A percentile compares a stretch with the other conserved stretches of the same genome.
phyloP scores from a whole-genome alignment of 2,888 invertebrate species.

The Idaea dimidiata region DNA sequence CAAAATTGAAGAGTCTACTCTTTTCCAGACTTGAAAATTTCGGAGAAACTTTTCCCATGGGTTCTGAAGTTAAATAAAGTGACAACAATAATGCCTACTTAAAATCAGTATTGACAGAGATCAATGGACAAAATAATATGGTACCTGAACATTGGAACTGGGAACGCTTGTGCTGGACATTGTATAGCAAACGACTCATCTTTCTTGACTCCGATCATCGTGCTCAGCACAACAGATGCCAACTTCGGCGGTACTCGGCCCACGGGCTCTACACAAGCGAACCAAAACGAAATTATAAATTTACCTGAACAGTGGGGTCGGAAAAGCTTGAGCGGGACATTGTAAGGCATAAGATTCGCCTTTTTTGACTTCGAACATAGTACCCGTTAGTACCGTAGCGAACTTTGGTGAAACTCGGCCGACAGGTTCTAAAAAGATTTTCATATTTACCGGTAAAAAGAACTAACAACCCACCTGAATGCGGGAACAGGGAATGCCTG shows the following conservation, averaged over 20 bases:
- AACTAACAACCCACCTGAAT: conserved; percentile 63
- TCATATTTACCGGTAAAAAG: conserved; percentile 38
- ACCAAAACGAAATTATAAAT: conserved; percentile 28
- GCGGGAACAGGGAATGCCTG: conserved; percentile 82
- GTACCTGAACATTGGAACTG: conserved; percentile 83
- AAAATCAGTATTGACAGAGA: conserved; percentile 1
- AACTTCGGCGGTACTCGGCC: conserved; percentile 86
- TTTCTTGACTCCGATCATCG: conserved; percentile 77
- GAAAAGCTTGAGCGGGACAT: conserved; percentile 86
- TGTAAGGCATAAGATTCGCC: conserved; percentile 70
- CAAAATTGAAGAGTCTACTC: conserved; percentile 66
- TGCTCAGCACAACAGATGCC: conserved; percentile 82
- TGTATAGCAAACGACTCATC: conserved; percentile 76
- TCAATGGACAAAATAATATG: conserved; percentile 16
- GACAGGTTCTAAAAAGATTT: conserved; percentile 59
- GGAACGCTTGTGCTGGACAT: conserved; percentile 85
- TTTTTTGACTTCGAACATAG: conserved; percentile 79
- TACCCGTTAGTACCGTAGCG: conserved; percentile 74
- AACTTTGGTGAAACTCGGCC: conserved; percentile 79
- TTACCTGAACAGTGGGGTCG: conserved; percentile 80
- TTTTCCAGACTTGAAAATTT: conserved; percentile 77
- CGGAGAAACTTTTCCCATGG: conserved; percentile 87
- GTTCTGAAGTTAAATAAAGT: conserved; percentile 54
- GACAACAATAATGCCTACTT: conserved; percentile 5
- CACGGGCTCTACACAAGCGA: conserved; percentile 82